Percentiles rank a stretch among this genome's conserved stretches.
Evolutionary conservation across 2,113 vertebrate genomes (phyloP).

Genomic region (Trachemys scripta): DNA sequence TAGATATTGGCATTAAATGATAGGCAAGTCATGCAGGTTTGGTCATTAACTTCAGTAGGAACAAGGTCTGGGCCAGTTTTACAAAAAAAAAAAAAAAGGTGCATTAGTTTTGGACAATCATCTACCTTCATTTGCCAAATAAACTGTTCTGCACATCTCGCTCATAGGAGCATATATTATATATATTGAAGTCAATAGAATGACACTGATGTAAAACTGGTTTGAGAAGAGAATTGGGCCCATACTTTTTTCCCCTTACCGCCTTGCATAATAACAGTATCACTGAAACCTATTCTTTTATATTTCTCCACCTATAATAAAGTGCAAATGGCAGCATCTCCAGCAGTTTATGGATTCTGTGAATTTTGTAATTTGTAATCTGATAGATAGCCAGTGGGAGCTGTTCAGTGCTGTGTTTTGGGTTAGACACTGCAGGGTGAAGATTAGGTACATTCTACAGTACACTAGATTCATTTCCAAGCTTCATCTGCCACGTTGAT

Average conservation of each 20-base stretch:
- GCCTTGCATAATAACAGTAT: conserved; percentile 1
- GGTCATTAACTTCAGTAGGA: background rate
- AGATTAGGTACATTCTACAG: background rate
- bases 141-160: background rate
- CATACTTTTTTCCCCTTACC: conserved; percentile 11
- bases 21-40: background rate
- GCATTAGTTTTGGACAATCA: background rate
- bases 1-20: background rate
- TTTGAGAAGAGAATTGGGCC: background rate
- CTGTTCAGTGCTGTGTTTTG: background rate
- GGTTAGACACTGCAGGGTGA: background rate
- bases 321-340: background rate
- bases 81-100: background rate
- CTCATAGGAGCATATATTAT: background rate
- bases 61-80: background rate
- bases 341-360: background rate
- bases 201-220: background rate
- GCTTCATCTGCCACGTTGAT: background rate
- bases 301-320: background rate
- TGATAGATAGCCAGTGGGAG: background rate
- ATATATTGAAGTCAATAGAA: background rate
- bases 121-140: background rate
- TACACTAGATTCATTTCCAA: background rate
- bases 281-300: conserved; percentile 25
- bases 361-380: background rate